phyloP scores from a whole-genome alignment of 1,140 invertebrate species.

The Cardiocondyla obscurior region DNA sequence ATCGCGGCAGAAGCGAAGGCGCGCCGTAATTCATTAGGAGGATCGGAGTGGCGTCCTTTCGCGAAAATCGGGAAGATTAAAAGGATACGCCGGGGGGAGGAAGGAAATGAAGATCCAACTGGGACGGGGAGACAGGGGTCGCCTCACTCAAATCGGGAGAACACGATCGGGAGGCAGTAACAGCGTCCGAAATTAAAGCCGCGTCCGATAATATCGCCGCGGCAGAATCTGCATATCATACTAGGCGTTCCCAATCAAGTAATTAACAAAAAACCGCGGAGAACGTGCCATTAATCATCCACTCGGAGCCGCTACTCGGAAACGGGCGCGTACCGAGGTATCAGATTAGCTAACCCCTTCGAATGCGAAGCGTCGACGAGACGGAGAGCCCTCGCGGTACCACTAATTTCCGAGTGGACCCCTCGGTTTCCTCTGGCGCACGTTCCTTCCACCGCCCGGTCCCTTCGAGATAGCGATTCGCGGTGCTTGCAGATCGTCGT shows the following conservation, averaged over 20 bases:
- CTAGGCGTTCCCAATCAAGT: slow-evolving; percentile 82
- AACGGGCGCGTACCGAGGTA: slow-evolving; percentile 72
- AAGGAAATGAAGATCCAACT: slow-evolving; percentile 53
- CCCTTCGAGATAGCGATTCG: slow-evolving; percentile 36
- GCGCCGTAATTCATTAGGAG: slow-evolving; percentile 46
- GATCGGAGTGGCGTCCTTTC: slow-evolving; percentile 35
- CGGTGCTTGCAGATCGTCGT: slow-evolving; percentile 33
- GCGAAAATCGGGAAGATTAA: slow-evolving; percentile 29
- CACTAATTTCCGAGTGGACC: slow-evolving; percentile 74
- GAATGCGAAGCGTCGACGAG: slow-evolving; percentile 62
- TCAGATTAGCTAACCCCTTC: slow-evolving; percentile 80
- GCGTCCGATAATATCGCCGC: slow-evolving; percentile 67
- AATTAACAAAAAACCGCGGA: slow-evolving; percentile 80
- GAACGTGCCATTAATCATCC: slow-evolving; percentile 80
- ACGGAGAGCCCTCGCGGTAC: slow-evolving; percentile 56
- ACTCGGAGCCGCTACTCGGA: slow-evolving; percentile 70
- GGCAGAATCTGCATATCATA: slow-evolving; percentile 80
- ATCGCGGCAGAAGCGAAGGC: slow-evolving; percentile 5
- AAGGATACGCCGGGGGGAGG: neutral
- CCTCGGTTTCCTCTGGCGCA: slow-evolving; percentile 29
- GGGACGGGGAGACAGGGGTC: slow-evolving; percentile 53
- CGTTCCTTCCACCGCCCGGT: slow-evolving; percentile 24
- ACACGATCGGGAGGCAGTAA: slow-evolving; percentile 50
- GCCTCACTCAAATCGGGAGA: slow-evolving; percentile 59
- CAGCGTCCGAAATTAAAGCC: slow-evolving; percentile 67